Conservation (phyloP, 2,888 invertebrate genomes). For the Listrodromus nycthemerus region DNA sequence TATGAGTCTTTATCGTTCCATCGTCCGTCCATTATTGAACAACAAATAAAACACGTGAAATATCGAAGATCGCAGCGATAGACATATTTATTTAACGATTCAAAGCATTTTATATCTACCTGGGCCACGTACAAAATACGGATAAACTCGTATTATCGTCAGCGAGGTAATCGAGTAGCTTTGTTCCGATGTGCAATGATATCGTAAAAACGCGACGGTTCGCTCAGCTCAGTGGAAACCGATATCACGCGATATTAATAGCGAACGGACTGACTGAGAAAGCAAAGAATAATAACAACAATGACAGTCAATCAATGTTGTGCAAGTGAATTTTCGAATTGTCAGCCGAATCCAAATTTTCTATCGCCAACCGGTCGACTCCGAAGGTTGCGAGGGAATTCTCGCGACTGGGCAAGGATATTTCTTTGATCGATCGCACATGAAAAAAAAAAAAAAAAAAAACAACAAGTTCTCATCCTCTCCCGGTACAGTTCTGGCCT, state of each 20-base stretch:
- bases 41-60: constrained; percentile 1
- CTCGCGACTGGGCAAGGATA: constrained; percentile 41
- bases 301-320: neutral
- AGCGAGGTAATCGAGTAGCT: constrained; percentile 9
- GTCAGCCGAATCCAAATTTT: neutral
- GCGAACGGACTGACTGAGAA: neutral
- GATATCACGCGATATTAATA: constrained; percentile 31
- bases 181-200: constrained; percentile 21
- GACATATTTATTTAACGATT: constrained; percentile 19
- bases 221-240: neutral
- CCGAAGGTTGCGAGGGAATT: constrained; percentile 1
- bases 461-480: neutral
- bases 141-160: constrained; percentile 28
- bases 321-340: constrained; percentile 5
- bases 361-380: neutral
- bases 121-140: neutral
- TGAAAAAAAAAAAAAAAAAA: neutral
- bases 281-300: neutral
- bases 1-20: neutral
- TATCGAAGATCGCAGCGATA: neutral
- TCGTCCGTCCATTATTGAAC: neutral
- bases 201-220: constrained; percentile 2
- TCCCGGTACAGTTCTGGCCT: constrained; percentile 49
- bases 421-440: constrained; percentile 62
- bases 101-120: neutral